Evolutionary conservation across 2,888 invertebrate genomes (phyloP).

Genomic region (Lithophane ornitopus): DNA sequence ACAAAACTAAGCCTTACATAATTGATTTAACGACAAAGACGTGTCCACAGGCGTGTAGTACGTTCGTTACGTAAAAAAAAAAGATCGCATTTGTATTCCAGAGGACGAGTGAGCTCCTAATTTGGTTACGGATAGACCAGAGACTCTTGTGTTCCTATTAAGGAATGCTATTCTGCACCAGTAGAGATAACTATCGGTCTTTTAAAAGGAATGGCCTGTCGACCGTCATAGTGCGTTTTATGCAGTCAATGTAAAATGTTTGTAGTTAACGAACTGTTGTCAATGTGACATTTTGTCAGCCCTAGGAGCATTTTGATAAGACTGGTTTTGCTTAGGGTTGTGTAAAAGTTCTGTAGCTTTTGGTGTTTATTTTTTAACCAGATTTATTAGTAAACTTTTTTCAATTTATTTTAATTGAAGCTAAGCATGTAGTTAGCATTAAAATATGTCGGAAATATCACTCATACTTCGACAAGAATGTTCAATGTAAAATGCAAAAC

Average conservation of each 20-base stretch:
- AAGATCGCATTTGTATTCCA: conserved; percentile 72
- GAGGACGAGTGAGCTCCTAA: conserved; percentile 72
- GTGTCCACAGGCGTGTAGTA: conserved; percentile 56
- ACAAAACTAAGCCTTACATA: conserved; percentile 66
- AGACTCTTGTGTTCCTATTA: conserved; percentile 57
- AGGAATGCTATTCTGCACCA: conserved; percentile 59
- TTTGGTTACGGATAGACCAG: conserved; percentile 72
- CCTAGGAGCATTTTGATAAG: conserved; percentile 21
- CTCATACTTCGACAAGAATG: conserved; percentile 11
- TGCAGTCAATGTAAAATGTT: conserved; percentile 47
- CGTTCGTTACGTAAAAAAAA: conserved; percentile 70
- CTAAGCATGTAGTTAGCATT: not conserved
- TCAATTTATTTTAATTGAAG: not conserved
- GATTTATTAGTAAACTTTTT: not conserved
- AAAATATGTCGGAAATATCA: conserved; percentile 39
- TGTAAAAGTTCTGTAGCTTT: not conserved
- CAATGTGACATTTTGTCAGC: conserved; percentile 50
- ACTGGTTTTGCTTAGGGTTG: conserved; percentile 25
- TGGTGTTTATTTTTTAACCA: not conserved
- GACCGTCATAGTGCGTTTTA: conserved; percentile 39
- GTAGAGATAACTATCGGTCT: conserved; percentile 56
- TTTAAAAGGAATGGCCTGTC: conserved; percentile 54
- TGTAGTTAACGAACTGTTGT: conserved; percentile 54
- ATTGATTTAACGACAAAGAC: conserved; percentile 60
- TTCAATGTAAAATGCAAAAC: conserved; percentile 15